phyloP scores from a whole-genome alignment of 1,140 invertebrate species.

The Megalopta genalis region DNA sequence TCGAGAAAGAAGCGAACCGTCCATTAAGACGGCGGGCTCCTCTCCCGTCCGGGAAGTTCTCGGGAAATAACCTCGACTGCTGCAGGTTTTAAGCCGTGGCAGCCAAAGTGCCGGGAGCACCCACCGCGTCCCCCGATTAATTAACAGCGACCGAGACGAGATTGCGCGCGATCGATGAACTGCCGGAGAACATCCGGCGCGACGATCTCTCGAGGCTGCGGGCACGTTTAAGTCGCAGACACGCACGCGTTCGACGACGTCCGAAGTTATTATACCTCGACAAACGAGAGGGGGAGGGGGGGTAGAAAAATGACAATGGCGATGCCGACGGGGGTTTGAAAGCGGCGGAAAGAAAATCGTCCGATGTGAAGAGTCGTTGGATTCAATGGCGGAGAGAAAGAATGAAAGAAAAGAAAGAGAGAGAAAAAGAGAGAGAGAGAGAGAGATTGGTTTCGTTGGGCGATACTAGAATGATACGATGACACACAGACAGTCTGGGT shows the following conservation, averaged over 20 bases:
- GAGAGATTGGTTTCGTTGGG: neutral
- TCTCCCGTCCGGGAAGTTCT: no score
- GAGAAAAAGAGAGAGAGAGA: neutral
- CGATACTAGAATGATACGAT: slow-evolving; percentile 22
- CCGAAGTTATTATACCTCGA: neutral
- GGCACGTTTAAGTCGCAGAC: slow-evolving; percentile 30
- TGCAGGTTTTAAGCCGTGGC: no score
- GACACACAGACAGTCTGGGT: slow-evolving; percentile 3
- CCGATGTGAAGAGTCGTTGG: neutral
- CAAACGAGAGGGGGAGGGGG: neutral
- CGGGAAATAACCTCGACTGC: no score
- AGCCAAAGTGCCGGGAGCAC: no score
- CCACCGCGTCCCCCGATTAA: no score
- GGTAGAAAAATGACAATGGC: neutral
- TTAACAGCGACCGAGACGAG: no score
- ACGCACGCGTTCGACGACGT: slow-evolving; percentile 42
- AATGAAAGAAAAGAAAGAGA: neutral
- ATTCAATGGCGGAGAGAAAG: no score
- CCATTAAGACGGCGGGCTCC: no score
- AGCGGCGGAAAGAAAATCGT: neutral
- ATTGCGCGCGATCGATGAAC: no score
- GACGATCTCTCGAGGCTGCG: slow-evolving; percentile 21
- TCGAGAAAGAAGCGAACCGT: no score
- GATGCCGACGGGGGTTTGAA: neutral
- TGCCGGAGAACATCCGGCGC: slow-evolving; percentile 35